Base-by-base conservation (phyloP, 2,888 invertebrate genomes). In the Pseudococcus longispinus region DNA sequence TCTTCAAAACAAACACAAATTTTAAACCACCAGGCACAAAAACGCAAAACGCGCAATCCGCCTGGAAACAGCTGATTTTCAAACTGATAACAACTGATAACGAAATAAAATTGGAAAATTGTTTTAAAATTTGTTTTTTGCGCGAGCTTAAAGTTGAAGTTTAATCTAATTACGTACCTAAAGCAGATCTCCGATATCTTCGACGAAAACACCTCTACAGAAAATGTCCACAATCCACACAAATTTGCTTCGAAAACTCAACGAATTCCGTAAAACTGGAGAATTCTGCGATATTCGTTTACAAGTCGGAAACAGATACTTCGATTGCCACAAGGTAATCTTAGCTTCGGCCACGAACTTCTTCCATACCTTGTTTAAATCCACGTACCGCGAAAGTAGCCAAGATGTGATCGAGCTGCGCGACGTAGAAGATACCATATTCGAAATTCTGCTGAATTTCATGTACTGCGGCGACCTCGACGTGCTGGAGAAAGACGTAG, bases 271-370 rank as follows among this genome's bases (percentile, higher is more conserved):
- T 18, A 80, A 83, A 55, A 83, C 83, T 8, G 83, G 83, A 9
- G 51, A 83, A 26, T 83, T 83, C 26, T 83, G 83, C 83, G 83
- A 83, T 20, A 55, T 83, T 1, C 46, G 55, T 29, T 83, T 83
- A 26, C 18, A 83, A 83, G 83, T 83, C 3, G 83, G 83, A 8
- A 55, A 46, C 29, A 83, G 83, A 46, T 51, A 29, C 20, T 83
- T 83, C 83, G 55, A 55, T 13, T 83, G 83, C n/a, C 83, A 83
- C 55, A 42, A 44, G 6, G 55, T 83, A 3, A 55, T 83, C 42
- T n/a, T 83, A 51, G 83, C 83, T 23, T 83, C 83, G n/a, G 83
- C 55, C 2, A 51, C 83, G 0, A 44, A 83, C 26, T 83, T 83
- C 83, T 83, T 83, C 51, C 29, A 29, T 18, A 26, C 23, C 15